These are phyloP conservation scores for Phyllotreta cruciferae DNA, from an alignment of 2,888 invertebrate species.

Conservation along the genomic window DNA sequence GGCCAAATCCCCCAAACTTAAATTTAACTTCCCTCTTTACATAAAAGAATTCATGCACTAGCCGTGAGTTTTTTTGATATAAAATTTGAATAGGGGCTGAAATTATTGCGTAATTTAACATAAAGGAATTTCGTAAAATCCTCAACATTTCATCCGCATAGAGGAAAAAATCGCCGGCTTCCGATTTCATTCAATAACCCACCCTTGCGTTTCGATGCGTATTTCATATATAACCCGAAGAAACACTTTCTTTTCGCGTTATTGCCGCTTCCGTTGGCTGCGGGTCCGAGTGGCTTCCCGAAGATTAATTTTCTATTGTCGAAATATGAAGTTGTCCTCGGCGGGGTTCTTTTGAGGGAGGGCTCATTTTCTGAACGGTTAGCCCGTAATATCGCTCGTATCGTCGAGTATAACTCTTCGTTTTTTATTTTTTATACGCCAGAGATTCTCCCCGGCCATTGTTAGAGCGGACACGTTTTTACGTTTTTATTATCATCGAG, in stretches of 20 bases:
- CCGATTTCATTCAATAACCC: background rate
- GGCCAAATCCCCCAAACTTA: too few species aligned
- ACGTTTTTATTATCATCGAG: background rate
- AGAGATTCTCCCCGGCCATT: background rate
- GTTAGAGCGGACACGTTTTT: conserved; percentile 1
- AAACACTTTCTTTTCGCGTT: conserved; percentile 13
- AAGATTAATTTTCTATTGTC: conserved; percentile 30
- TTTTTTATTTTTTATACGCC: background rate
- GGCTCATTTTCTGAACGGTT: conserved; percentile 33
- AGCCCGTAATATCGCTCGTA: conserved; percentile 35
- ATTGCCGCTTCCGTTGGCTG: background rate
- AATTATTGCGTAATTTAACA: too few species aligned
- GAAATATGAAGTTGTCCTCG: conserved; percentile 29
- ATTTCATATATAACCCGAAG: conserved; percentile 19
- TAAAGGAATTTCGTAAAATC: too few species aligned
- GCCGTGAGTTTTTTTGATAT: too few species aligned
- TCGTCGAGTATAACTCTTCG: conserved; percentile 3
- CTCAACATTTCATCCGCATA: background rate
- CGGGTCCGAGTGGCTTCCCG: conserved; percentile 15
- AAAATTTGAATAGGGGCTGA: too few species aligned
- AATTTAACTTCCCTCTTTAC: too few species aligned
- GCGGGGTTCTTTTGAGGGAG: conserved; percentile 31
- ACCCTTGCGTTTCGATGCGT: background rate
- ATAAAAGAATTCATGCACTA: too few species aligned
- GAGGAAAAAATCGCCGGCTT: background rate